Conservation (phyloP, 2,888 invertebrate species). For the Drosophila anceps region DNA sequence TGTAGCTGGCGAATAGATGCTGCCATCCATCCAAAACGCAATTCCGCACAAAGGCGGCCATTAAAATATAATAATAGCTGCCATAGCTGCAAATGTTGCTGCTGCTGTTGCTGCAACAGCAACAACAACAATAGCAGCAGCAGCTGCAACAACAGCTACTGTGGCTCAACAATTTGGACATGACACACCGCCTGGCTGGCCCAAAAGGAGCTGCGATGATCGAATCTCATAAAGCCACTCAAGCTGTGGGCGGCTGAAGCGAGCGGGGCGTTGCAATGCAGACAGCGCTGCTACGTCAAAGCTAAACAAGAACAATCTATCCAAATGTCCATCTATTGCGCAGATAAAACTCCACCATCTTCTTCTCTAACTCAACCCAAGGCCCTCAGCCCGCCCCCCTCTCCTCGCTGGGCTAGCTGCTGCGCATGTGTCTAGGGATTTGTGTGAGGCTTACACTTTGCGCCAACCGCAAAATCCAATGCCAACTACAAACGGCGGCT, state of each 20-base stretch:
- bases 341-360: constrained; percentile 73
- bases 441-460: constrained; percentile 80
- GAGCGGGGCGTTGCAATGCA: neutral
- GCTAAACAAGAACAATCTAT: constrained; percentile 81
- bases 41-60: constrained; percentile 72
- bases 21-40: constrained; percentile 51
- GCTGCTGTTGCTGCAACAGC: constrained; percentile 11
- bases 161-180: constrained; percentile 77
- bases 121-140: constrained; percentile 21
- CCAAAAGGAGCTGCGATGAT: constrained; percentile 61
- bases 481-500: constrained; percentile 79
- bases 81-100: constrained; percentile 44
- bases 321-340: constrained; percentile 81
- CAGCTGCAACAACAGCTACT: constrained; percentile 48
- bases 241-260: constrained; percentile 8
- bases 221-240: constrained; percentile 76
- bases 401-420: neutral
- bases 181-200: constrained; percentile 56
- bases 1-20: constrained; percentile 61
- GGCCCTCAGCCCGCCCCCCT: constrained; percentile 6
- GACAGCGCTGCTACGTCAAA: constrained; percentile 59
- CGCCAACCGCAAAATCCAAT: constrained; percentile 51
- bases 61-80: constrained; percentile 79
- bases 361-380: constrained; percentile 32
- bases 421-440: constrained; percentile 68